Evolutionary conservation across 1,140 invertebrate genomes (phyloP).

Genomic region (Caenorhabditis briggsae): DNA sequence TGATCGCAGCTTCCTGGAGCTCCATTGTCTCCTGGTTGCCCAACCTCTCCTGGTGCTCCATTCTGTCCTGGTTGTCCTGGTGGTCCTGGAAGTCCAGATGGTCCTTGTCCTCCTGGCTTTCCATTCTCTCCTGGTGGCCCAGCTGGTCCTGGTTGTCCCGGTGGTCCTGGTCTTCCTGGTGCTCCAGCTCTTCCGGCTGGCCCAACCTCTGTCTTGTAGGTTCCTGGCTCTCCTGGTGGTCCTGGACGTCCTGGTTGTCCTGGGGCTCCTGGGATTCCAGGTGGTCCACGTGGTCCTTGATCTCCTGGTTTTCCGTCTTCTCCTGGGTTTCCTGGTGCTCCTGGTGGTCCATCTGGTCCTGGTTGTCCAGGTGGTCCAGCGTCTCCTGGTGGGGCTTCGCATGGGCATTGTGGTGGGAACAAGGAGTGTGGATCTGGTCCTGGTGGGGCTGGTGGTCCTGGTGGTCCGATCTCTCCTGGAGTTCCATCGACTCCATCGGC

Average conservation of each 20-base stretch:
- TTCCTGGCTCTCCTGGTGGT: conserved; percentile 69
- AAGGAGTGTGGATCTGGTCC: conserved; percentile 66
- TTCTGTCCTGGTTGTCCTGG: conserved; percentile 68
- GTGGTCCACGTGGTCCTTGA: conserved; percentile 67
- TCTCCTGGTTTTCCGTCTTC: conserved; percentile 69
- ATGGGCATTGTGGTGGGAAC: conserved; percentile 70
- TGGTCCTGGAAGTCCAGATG: conserved; percentile 61
- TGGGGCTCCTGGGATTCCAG: conserved; percentile 63
- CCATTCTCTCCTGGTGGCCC: conserved; percentile 64
- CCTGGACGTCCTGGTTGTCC: conserved; percentile 68
- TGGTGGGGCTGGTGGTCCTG: conserved; percentile 68
- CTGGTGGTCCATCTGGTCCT: conserved; percentile 70
- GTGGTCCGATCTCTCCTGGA: conserved; percentile 65
- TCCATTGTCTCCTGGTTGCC: conserved; percentile 65
- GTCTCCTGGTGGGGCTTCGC: conserved; percentile 68
- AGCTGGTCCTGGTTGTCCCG: conserved; percentile 65
- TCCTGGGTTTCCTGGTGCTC: conserved; percentile 62
- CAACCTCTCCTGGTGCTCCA: conserved; percentile 64
- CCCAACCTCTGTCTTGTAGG: conserved; percentile 64
- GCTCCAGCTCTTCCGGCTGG: conserved; percentile 67
- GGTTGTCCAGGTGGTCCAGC: conserved; percentile 68
- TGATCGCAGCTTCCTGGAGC: conserved; percentile 67
- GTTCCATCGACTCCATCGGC: conserved; percentile 65
- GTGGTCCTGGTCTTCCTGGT: conserved; percentile 68
- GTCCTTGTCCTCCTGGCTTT: conserved; percentile 63